A percentile compares a stretch with the other conserved stretches of the same genome.
phyloP scores from a whole-genome alignment of 1,140 invertebrate species.

The Potamilus streckersoni region DNA sequence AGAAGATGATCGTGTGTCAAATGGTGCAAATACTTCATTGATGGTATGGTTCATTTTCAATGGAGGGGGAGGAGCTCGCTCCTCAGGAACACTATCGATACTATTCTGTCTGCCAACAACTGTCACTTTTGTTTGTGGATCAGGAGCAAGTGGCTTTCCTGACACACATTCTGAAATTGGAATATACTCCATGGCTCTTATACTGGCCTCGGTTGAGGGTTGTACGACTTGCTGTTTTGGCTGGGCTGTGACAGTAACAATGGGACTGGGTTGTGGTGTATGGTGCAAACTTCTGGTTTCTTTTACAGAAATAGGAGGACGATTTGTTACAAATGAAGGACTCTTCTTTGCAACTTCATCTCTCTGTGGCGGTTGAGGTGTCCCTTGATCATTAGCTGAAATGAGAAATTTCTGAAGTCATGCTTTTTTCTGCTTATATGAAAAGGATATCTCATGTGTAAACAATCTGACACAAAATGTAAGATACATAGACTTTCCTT shows the following conservation, averaged over 20 bases:
- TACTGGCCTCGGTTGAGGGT: background rate
- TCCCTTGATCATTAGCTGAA: too few relatives aligned
- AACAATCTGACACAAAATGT: too few relatives aligned
- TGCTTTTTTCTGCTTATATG: too few relatives aligned
- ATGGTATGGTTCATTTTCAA: constrained; percentile 16
- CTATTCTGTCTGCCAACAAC: constrained; percentile 33
- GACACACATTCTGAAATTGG: constrained; percentile 21
- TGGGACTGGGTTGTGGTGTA: background rate
- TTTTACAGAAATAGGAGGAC: background rate
- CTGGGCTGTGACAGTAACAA: background rate
- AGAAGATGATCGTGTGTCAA: constrained; percentile 13
- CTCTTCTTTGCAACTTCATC: background rate
- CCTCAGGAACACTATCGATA: constrained; percentile 56
- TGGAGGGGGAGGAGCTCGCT: constrained; percentile 50
- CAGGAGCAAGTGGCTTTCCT: constrained; percentile 5
- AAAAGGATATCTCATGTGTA: too few relatives aligned
- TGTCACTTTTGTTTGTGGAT: too few relatives aligned
- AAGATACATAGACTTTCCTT: too few relatives aligned
- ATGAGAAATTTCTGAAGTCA: too few relatives aligned
- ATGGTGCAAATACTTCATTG: constrained; percentile 39
- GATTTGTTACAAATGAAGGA: background rate
- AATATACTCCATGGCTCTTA: constrained; percentile 16
- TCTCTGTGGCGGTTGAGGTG: background rate
- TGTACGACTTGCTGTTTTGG: background rate
- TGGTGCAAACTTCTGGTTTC: background rate